Percentiles rank a stretch among this genome's conserved stretches.
Conservation (phyloP, 2,797 vertebrate genomes). For the Syndactyla subalaris region DNA sequence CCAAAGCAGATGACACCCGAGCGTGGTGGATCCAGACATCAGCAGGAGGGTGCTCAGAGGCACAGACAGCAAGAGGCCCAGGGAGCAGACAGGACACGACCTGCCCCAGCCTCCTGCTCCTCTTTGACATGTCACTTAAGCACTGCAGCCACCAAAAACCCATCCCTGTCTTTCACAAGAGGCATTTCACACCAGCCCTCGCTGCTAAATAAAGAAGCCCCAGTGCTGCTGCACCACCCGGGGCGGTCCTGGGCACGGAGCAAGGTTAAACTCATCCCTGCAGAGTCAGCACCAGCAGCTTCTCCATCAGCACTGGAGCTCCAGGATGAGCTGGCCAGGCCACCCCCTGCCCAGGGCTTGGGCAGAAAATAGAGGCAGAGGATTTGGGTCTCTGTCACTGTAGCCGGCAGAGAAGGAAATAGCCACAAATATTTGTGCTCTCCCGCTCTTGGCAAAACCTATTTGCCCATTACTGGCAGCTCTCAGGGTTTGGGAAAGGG, state of each 20-base stretch:
- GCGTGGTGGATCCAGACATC: fast-evolving
- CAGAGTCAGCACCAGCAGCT: background rate
- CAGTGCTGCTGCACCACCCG: fast-evolving
- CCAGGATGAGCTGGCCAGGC: background rate
- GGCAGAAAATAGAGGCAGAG: background rate
- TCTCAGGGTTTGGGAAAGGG: background rate
- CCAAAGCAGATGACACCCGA: background rate
- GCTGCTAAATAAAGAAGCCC: conserved; percentile 21
- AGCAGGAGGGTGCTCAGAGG: background rate
- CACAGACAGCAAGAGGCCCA: background rate
- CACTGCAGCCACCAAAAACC: fast-evolving
- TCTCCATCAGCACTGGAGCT: background rate
- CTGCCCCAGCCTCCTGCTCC: background rate
- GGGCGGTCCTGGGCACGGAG: background rate
- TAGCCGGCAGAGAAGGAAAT: background rate
- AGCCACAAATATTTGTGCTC: background rate
- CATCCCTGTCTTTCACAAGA: background rate
- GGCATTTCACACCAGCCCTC: background rate
- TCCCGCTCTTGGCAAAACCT: background rate
- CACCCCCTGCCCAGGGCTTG: fast-evolving
- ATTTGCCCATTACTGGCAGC: background rate
- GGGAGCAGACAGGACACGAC: background rate
- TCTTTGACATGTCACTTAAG: background rate
- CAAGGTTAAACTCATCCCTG: background rate
- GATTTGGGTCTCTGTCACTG: background rate